phyloP scores from a whole-genome alignment of 2,888 invertebrate genomes.

The Lasioglossum vierecki region DNA sequence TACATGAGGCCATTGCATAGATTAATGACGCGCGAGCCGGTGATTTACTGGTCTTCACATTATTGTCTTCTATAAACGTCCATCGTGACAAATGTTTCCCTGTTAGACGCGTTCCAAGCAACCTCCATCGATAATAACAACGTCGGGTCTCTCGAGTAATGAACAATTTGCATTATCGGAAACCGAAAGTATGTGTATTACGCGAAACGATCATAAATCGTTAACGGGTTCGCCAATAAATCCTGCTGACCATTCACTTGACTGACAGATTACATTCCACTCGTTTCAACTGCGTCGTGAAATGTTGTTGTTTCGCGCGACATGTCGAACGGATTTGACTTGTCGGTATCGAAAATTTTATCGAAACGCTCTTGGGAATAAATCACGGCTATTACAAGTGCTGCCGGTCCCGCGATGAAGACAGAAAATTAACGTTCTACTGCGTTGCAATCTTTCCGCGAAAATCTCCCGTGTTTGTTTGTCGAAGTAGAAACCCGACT shows the following conservation, averaged over 20 bases:
- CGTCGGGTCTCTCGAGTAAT: slow-evolving; percentile 20
- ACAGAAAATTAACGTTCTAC: background rate
- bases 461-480: background rate
- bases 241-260: slow-evolving; percentile 39
- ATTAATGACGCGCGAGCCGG: slow-evolving; percentile 43
- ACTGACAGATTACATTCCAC: slow-evolving; percentile 30
- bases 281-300: slow-evolving; percentile 8
- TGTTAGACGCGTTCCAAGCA: slow-evolving; percentile 28
- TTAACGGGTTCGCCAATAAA: slow-evolving; percentile 34
- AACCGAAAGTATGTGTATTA: slow-evolving; percentile 34
- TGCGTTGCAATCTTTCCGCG: background rate
- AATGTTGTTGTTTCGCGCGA: slow-evolving; percentile 16
- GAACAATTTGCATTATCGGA: slow-evolving; percentile 41
- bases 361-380: background rate
- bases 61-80: slow-evolving; percentile 54
- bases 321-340: slow-evolving; percentile 2
- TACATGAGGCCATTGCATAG: slow-evolving; percentile 7
- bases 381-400: background rate
- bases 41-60: slow-evolving; percentile 52
- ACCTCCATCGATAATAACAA: slow-evolving; percentile 45
- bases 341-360: background rate
- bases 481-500: background rate
- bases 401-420: background rate
- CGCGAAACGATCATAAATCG: slow-evolving; percentile 47
- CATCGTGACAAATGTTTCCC: slow-evolving; percentile 47